Conservation (phyloP, 1,140 invertebrate species). For the Bombus waltoni region DNA sequence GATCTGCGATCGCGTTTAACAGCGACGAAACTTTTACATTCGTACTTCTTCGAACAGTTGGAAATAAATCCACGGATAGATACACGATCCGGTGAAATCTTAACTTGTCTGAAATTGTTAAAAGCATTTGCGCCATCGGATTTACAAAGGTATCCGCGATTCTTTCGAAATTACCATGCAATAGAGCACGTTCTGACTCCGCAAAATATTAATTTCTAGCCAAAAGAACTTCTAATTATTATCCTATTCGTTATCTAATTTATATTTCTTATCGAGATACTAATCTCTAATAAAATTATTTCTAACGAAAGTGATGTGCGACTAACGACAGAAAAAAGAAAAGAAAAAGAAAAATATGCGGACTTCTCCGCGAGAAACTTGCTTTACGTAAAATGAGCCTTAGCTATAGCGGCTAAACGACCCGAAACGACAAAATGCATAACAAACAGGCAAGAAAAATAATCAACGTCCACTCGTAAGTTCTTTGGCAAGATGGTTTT, state of each 20-base stretch:
- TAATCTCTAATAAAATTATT: neutral
- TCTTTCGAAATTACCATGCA: neutral
- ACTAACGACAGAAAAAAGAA: neutral
- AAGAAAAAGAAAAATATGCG: neutral
- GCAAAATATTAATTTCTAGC: neutral
- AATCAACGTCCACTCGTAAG: neutral
- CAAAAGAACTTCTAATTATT: neutral
- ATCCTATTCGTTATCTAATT: neutral
- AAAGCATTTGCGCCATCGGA: neutral
- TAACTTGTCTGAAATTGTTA: neutral
- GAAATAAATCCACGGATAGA: constrained; percentile 1
- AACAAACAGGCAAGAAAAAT: neutral
- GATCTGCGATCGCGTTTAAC: constrained; percentile 8
- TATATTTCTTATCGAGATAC: neutral
- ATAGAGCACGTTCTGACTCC: neutral
- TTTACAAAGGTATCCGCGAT: neutral
- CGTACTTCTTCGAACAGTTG: constrained; percentile 5
- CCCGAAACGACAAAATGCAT: neutral
- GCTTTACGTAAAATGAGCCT: neutral
- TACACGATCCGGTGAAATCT: neutral
- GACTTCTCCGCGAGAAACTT: neutral
- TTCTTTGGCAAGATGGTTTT: neutral
- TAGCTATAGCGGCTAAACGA: neutral
- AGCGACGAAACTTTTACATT: constrained; percentile 15
- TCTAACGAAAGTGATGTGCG: neutral